These are phyloP conservation scores for Archocentrus centrarchus DNA, from an alignment of 2,113 vertebrate genomes.

Conservation along the genomic window DNA sequence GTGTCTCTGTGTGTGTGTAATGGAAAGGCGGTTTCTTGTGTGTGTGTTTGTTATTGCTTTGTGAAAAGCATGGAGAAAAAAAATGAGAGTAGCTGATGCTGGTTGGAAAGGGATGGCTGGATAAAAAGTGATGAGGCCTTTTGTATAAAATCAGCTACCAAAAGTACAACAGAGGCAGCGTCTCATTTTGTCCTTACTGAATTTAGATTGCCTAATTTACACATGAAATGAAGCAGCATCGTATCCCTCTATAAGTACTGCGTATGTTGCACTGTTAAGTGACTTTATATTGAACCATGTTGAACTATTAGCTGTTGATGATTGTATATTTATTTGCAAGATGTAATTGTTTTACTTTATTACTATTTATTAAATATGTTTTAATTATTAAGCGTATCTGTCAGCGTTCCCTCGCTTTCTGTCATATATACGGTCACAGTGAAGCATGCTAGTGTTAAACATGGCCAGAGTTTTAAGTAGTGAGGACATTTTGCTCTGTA, in stretches of 20 bases:
- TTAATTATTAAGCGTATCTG: not conserved
- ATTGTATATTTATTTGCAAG: constrained; percentile 15
- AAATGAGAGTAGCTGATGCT: constrained; percentile 19
- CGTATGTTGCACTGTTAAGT: constrained; percentile 47
- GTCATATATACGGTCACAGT: not conserved
- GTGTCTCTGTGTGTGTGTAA: not conserved
- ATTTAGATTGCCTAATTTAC: constrained; percentile 77
- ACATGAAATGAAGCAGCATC: constrained; percentile 58
- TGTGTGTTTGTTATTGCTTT: constrained; percentile 13
- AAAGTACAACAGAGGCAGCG: constrained; percentile 51
- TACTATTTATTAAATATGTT: not conserved
- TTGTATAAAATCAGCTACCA: constrained; percentile 53
- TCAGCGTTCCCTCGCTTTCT: not conserved
- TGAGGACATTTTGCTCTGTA: not conserved
- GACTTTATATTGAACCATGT: constrained; percentile 25
- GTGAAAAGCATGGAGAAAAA: constrained; percentile 20
- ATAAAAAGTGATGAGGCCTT: constrained; percentile 58
- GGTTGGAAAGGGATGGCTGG: constrained; percentile 33
- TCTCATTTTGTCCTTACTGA: constrained; percentile 57
- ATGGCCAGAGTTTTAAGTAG: not conserved
- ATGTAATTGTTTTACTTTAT: constrained; percentile 18
- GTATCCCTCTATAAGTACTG: constrained; percentile 34
- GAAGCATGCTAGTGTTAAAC: not conserved
- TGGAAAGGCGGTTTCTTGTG: not conserved
- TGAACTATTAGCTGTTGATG: constrained; percentile 40